Conservation (phyloP, 2,113 vertebrate species). For the Erinaceus europaeus region DNA sequence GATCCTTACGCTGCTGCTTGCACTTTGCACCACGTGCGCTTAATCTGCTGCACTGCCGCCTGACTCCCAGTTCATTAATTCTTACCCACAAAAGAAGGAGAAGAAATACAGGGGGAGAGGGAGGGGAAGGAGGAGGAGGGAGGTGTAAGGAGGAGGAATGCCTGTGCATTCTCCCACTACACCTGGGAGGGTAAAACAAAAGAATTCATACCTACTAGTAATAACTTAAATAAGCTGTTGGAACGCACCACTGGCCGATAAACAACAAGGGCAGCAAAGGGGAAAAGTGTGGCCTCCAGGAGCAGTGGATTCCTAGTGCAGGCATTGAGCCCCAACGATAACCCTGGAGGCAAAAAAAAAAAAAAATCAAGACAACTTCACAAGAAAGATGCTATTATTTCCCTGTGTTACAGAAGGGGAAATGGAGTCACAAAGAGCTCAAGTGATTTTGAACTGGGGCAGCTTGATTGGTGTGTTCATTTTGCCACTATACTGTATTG, state of each 20-base stretch:
- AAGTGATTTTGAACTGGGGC: neutral
- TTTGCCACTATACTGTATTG: neutral
- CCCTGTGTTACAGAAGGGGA: neutral
- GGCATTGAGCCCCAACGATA: too few relatives aligned
- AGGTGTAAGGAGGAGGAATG: too few relatives aligned
- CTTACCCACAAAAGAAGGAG: neutral
- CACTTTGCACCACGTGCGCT: too few relatives aligned
- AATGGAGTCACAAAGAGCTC: neutral
- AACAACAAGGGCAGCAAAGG: too few relatives aligned
- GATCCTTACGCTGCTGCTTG: too few relatives aligned
- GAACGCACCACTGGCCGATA: neutral
- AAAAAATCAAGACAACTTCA: neutral
- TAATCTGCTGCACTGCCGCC: too few relatives aligned
- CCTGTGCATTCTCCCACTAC: neutral
- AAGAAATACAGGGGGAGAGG: too few relatives aligned
- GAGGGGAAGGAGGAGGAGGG: too few relatives aligned
- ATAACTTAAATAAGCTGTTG: neutral
- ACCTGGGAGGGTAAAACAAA: neutral
- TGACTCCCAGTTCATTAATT: too few relatives aligned
- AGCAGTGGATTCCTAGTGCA: too few relatives aligned
- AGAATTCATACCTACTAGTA: neutral
- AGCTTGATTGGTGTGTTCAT: neutral
- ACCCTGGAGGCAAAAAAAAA: too few relatives aligned
- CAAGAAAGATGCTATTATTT: neutral
- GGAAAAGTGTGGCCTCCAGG: too few relatives aligned